Percentiles rank a stretch among this genome's conserved stretches.
phyloP scores from a whole-genome alignment of 2,797 vertebrate genomes.

The Aldrovandia affinis region DNA sequence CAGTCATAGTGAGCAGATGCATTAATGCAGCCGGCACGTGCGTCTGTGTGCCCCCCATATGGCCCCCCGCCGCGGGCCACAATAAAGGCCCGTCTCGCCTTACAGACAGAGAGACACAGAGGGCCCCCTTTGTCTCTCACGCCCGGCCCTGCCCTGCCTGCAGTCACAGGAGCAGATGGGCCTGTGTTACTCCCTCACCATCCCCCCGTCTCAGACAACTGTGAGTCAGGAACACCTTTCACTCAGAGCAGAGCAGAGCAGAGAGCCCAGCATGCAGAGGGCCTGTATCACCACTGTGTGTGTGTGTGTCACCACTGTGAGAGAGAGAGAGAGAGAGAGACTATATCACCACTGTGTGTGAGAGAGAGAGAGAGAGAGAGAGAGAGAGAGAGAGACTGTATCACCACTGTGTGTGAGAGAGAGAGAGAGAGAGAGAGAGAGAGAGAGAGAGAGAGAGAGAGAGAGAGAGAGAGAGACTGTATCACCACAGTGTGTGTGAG shows the following conservation, averaged over 20 bases:
- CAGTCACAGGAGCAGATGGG: conserved; percentile 3
- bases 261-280: background rate
- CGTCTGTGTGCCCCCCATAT: background rate
- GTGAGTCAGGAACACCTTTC: background rate
- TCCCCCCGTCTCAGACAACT: conserved; percentile 1
- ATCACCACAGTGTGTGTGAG: too few species aligned
- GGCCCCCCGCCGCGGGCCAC: background rate
- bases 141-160: background rate
- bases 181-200: background rate
- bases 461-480: too few species aligned
- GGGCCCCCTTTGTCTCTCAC: background rate
- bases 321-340: too few species aligned
- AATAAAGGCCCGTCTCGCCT: too few species aligned
- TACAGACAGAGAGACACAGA: background rate
- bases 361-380: too few species aligned
- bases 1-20: background rate
- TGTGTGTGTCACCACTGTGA: too few species aligned
- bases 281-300: too few species aligned
- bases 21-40: background rate
- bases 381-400: too few species aligned
- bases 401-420: too few species aligned
- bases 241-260: background rate
- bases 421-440: too few species aligned
- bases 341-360: too few species aligned
- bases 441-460: too few species aligned